Evolutionary conservation across 1,140 invertebrate genomes (phyloP), one percentile per base, ranked within the genome.

Genomic region (Pseudomyrmex pallidus): DNA sequence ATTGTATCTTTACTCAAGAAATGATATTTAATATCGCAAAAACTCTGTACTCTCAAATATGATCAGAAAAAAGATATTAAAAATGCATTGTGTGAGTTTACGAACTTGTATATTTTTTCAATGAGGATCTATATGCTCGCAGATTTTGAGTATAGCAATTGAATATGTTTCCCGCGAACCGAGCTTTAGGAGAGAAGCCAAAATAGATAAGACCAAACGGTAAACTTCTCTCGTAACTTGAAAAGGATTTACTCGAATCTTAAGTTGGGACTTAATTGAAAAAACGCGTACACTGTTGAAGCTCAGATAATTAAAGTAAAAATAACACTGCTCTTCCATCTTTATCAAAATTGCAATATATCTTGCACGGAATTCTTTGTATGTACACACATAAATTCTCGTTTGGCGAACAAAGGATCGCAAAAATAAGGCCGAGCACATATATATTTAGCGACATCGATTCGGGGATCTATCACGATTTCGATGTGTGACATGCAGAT

Each of bases 181-280:
- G 12, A 74, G 7, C 20, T 66, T 35, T 1, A 13, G 8, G 15
- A 4, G 63, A 7, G 44, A 13, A 52, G 46, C 22, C 17, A 22
- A 68, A n/a, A n/a, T 9, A 35, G 64, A 78, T 56, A 78, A 68
- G 35, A 46, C n/a, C 3, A 25, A 25, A 25, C 25, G 25, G 25
- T 35, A 35, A 77, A 67, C 74, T 77, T 77, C 9, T 61, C 17
- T 46, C 35, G 63, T 54, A 64, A 35, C 61, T 66, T 67, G 13
- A 77, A 46, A 7, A 7, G n/a, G 25, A 17, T 67, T 67, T 13
- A 78, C n/a, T 2, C 17, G 15, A 48, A n/a, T 78, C 56, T 64
- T 7, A 17, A 66, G 54, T 77, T 57, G 17, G 56, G 1, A 12
- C 17, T 46, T 46, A 54, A 8, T 52, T 10, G 9, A 5, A 50